Percentiles rank a stretch among this genome's conserved stretches.
phyloP scores from a whole-genome alignment of 2,113 vertebrate species.

The Nycticorax nycticorax region DNA sequence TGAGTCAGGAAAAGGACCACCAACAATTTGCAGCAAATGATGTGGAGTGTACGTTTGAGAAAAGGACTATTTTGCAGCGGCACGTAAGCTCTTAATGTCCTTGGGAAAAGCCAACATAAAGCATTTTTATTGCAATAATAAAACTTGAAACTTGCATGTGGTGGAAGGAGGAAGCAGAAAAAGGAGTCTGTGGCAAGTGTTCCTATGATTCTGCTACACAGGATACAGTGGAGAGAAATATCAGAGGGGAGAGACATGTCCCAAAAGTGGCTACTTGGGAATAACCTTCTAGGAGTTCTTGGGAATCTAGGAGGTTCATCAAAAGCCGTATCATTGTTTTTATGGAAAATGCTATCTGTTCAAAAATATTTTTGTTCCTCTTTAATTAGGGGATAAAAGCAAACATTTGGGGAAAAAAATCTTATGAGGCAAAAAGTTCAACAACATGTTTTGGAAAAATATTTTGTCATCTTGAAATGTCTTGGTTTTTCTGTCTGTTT shows the following conservation, averaged over 20 bases:
- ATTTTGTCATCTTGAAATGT: neutral
- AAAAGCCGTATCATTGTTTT: neutral
- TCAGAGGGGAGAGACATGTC: neutral
- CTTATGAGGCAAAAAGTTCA: neutral
- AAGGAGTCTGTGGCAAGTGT: neutral
- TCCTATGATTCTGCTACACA: neutral
- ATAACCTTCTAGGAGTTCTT: neutral
- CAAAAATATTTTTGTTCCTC: neutral
- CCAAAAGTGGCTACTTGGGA: neutral
- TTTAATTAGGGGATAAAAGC: neutral
- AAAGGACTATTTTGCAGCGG: neutral
- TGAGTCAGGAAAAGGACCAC: neutral
- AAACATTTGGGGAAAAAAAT: neutral
- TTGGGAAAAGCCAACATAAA: conserved; percentile 33
- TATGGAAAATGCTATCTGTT: accelerated
- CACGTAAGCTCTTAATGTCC: neutral
- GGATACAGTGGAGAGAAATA: neutral
- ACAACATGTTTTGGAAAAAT: neutral
- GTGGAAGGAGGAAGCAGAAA: neutral
- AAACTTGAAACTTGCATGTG: neutral
- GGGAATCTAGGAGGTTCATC: neutral
- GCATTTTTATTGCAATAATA: conserved; percentile 21
- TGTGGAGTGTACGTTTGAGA: neutral
- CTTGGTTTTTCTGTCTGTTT: neutral
- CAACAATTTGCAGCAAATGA: neutral